Conservation (phyloP, 2,888 invertebrate genomes). For the Drosophila borborema region DNA sequence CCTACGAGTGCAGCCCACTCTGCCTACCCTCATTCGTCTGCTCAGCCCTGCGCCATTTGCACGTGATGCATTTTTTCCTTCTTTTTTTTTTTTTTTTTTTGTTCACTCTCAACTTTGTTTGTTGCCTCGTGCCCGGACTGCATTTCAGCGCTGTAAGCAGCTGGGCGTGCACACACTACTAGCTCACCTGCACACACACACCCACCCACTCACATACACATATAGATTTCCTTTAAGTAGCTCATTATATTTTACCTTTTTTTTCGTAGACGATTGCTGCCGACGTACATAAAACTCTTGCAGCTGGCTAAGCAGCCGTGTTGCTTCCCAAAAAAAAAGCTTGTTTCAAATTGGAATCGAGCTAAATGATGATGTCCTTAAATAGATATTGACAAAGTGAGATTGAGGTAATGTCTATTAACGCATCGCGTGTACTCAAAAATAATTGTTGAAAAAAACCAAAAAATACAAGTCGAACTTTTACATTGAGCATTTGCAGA, state of each 20-base stretch:
- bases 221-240: conserved; percentile 65
- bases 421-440: not conserved
- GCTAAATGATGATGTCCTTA: not conserved
- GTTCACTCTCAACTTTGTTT: conserved; percentile 8
- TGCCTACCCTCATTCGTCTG: too few relatives aligned
- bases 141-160: conserved; percentile 28
- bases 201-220: not conserved
- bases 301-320: conserved; percentile 5
- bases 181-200: not conserved
- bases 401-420: not conserved
- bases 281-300: conserved; percentile 32
- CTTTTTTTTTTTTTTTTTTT: conserved; percentile 13
- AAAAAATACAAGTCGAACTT: not conserved
- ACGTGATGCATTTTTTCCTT: conserved; percentile 40
- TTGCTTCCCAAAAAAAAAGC: conserved; percentile 1
- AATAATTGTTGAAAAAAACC: not conserved
- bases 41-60: not conserved
- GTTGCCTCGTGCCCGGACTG: conserved; percentile 16
- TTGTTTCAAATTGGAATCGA: not conserved
- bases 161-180: conserved; percentile 7
- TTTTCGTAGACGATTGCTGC: conserved; percentile 48
- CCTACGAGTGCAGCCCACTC: too few relatives aligned
- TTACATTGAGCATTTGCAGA: too few relatives aligned
- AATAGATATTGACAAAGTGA: not conserved
- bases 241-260: conserved; percentile 67